A percentile compares a stretch with the other conserved stretches of the same genome.
These are phyloP conservation scores for Taphrorychus bicolor DNA, from an alignment of 2,888 invertebrate species.

Conservation along the genomic window DNA sequence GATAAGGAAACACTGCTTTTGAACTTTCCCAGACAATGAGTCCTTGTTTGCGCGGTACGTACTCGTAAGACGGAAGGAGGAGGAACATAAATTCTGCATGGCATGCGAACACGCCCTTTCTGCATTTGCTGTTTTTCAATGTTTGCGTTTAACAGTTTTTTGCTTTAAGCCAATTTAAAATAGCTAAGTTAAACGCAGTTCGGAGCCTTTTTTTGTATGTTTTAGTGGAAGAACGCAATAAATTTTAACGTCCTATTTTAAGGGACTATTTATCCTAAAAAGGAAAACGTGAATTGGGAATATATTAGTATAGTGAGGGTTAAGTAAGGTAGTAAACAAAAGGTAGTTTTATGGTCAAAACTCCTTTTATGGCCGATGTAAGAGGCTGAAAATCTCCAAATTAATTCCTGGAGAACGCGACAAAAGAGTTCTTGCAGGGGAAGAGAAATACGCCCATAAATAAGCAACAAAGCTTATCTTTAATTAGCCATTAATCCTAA, in stretches of 20 bases:
- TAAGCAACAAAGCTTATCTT: not conserved
- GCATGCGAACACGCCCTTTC: not conserved
- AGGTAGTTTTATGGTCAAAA: too few relatives aligned
- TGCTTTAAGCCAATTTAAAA: too few relatives aligned
- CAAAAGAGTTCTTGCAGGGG: not conserved
- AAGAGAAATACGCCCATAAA: not conserved
- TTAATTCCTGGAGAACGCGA: not conserved
- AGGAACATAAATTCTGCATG: not conserved
- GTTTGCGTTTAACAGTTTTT: too few relatives aligned
- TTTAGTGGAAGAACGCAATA: too few relatives aligned
- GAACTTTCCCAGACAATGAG: constrained; percentile 4
- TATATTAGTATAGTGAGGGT: too few relatives aligned
- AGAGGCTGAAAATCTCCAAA: not conserved
- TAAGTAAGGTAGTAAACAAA: too few relatives aligned
- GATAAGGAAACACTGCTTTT: constrained; percentile 2
- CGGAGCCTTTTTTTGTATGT: too few relatives aligned
- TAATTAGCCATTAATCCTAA: constrained; percentile 3
- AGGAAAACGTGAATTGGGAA: too few relatives aligned
- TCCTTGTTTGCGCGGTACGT: not conserved
- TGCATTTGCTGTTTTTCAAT: not conserved
- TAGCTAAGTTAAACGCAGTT: too few relatives aligned
- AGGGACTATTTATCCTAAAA: too few relatives aligned
- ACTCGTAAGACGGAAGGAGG: not conserved
- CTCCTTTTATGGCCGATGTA: too few relatives aligned
- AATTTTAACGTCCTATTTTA: too few relatives aligned